Evolutionary conservation across 1,140 invertebrate genomes (phyloP).

Genomic region (Saccostrea echinata): DNA sequence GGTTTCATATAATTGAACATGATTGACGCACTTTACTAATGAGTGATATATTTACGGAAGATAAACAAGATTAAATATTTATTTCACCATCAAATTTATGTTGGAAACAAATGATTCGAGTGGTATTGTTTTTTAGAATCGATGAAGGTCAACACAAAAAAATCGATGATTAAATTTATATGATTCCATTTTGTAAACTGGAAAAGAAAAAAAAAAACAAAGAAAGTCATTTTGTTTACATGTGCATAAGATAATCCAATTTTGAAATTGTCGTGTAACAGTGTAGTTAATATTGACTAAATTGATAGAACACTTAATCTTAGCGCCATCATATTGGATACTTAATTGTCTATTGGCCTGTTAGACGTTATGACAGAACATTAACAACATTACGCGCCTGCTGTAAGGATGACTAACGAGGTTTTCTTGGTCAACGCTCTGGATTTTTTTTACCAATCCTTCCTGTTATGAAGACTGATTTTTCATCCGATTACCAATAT

Average conservation of each 20-base stretch:
- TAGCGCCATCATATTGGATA: neutral
- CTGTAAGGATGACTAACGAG: neutral
- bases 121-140: neutral
- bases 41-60: neutral
- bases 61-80: constrained; percentile 17
- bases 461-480: neutral
- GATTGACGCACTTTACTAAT: neutral
- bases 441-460: neutral
- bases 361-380: neutral
- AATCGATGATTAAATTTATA: neutral
- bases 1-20: neutral
- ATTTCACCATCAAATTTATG: neutral
- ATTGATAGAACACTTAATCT: neutral
- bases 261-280: neutral
- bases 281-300: neutral
- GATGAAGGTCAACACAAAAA: neutral
- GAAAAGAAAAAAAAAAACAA: neutral
- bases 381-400: neutral
- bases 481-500: neutral
- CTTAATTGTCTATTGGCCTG: too few relatives aligned
- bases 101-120: neutral
- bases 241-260: too few relatives aligned
- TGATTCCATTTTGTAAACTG: neutral
- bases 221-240: too few relatives aligned
- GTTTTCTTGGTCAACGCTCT: neutral